Evolutionary conservation across 2,113 vertebrate species (phyloP).

Genomic region (Psettodes erumei): DNA sequence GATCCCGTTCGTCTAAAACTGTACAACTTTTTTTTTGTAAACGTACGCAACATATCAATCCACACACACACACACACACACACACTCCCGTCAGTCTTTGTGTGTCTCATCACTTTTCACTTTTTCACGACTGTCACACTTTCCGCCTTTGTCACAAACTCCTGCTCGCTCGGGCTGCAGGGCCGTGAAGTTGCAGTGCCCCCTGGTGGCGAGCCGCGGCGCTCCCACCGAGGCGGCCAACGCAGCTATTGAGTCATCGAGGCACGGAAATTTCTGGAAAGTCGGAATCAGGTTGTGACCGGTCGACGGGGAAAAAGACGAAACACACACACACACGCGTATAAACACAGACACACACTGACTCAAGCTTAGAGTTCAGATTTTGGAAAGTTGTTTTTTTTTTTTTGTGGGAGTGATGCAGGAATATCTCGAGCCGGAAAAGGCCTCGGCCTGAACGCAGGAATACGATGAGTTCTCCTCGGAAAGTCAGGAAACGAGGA

Average conservation of each 20-base stretch:
- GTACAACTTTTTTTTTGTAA: background rate
- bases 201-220: conserved; percentile 90
- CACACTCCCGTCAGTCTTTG: background rate
- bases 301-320: background rate
- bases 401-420: background rate
- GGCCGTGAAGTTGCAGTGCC: conserved; percentile 94
- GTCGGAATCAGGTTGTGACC: background rate
- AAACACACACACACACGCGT: background rate
- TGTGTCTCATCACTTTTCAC: conserved; percentile 9
- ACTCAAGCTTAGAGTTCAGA: no score
- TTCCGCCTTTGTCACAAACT: conserved; percentile 52
- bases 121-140: conserved; percentile 31
- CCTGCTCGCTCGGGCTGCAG: conserved; percentile 26
- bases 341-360: background rate
- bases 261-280: background rate
- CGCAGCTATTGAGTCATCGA: no score
- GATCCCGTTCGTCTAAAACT: no score
- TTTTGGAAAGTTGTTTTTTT: background rate
- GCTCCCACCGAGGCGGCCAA: no score
- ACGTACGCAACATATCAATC: no score
- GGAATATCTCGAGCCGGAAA: no score
- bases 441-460: no score
- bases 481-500: no score
- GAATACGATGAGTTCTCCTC: no score
- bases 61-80: no score